Percentiles rank a stretch among this genome's conserved stretches.
These are phyloP conservation scores for Lasiurus cinereus DNA, from an alignment of 2,113 vertebrate genomes.

Conservation along the genomic window DNA sequence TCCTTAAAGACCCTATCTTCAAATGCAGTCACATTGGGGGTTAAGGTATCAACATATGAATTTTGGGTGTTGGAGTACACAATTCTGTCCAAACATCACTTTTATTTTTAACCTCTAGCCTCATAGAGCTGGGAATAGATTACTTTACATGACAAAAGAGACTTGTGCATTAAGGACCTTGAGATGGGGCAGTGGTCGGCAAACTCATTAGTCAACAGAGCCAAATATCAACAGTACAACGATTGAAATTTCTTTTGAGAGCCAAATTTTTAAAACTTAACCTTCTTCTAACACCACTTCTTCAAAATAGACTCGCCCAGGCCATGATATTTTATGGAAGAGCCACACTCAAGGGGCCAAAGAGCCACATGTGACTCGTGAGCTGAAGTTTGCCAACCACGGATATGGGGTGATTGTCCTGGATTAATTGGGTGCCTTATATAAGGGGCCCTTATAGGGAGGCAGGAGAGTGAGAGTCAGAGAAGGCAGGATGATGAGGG, in stretches of 20 bases:
- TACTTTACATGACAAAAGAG: neutral
- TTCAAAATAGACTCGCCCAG: too few species aligned
- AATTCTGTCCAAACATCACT: neutral
- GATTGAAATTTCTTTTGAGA: too few species aligned
- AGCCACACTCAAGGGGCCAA: too few species aligned
- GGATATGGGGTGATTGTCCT: neutral
- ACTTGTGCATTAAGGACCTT: neutral
- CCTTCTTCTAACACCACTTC: too few species aligned
- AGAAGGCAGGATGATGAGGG: neutral
- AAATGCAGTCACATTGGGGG: neutral
- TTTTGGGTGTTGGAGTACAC: neutral
- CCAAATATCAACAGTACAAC: too few species aligned
- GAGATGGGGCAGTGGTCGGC: neutral
- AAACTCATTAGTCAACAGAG: too few species aligned
- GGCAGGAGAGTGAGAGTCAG: neutral
- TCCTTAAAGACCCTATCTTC: neutral
- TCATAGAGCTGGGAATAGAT: neutral
- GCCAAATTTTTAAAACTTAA: too few species aligned
- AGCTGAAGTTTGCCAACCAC: too few species aligned
- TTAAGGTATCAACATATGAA: neutral
- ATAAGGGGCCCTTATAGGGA: neutral
- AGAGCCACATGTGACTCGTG: too few species aligned
- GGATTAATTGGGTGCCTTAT: neutral
- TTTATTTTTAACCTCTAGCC: conserved; percentile 5
- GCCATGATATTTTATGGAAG: too few species aligned